Evolutionary conservation across 2,888 invertebrate genomes (phyloP).

Genomic region (Coleophora flavipennella): DNA sequence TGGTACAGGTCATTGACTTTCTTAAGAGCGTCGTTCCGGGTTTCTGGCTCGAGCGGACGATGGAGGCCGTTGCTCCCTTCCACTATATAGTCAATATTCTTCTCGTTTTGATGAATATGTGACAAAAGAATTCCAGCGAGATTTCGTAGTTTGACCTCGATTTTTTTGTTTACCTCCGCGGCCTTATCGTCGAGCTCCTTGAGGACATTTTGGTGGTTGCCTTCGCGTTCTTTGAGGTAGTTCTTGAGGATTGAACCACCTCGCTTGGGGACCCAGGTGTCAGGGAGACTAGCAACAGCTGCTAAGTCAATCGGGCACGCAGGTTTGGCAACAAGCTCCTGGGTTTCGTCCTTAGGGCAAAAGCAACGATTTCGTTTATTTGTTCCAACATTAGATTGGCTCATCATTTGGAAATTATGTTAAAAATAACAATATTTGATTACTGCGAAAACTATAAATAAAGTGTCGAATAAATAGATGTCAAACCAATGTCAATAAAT

Average conservation of each 20-base stretch:
- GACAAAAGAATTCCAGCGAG: constrained; percentile 35
- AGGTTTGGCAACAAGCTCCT: constrained; percentile 18
- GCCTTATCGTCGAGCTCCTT: constrained; percentile 27
- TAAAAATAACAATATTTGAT: too few species aligned
- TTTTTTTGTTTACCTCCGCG: constrained; percentile 27
- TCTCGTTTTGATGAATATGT: constrained; percentile 37
- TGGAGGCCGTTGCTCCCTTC: constrained; percentile 15
- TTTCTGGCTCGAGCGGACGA: constrained; percentile 15
- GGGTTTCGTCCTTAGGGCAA: not conserved
- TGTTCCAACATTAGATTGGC: too few species aligned
- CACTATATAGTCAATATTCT: constrained; percentile 34
- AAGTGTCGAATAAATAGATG: too few species aligned
- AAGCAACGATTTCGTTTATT: not conserved
- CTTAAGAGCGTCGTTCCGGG: constrained; percentile 27
- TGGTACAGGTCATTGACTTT: constrained; percentile 24
- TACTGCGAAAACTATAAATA: too few species aligned
- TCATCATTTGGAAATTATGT: too few species aligned
- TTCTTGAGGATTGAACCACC: constrained; percentile 39
- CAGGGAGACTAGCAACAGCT: constrained; percentile 45
- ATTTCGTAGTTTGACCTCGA: constrained; percentile 34
- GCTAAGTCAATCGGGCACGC: constrained; percentile 41
- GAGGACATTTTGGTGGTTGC: constrained; percentile 27
- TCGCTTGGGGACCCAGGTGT: constrained; percentile 38
- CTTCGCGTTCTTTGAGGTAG: constrained; percentile 39
- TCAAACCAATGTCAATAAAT: too few species aligned